Conservation (phyloP, 35 echinoderm and acorn worm species). For the Heliocidaris tuberculata region DNA sequence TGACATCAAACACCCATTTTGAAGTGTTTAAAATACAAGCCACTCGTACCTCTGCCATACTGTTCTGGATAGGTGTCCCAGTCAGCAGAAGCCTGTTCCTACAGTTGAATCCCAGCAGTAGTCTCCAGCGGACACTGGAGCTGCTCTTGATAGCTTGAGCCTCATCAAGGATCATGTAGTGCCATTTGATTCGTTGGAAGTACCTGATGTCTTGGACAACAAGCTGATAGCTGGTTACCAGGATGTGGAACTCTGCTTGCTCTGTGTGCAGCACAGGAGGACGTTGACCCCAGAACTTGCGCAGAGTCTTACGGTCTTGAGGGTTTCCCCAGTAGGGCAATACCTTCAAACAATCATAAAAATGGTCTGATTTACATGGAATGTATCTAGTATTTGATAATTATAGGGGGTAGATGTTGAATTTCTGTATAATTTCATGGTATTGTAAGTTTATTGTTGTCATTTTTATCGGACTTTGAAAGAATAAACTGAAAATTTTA, state of each 20-base stretch:
- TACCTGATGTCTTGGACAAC: constrained; percentile 97
- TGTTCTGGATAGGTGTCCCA: constrained; percentile 97
- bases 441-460: background rate
- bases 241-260: constrained; percentile 91
- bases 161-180: constrained; percentile 97
- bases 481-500: too few species aligned
- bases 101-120: constrained; percentile 94
- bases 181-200: constrained; percentile 99
- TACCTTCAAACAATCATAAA: constrained; percentile 50
- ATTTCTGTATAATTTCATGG: background rate
- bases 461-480: too few species aligned
- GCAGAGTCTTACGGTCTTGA: constrained; percentile 77
- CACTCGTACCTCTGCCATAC: constrained; percentile 93
- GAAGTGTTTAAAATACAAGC: background rate
- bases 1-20: background rate
- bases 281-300: constrained; percentile 97
- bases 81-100: constrained; percentile 91
- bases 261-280: constrained; percentile 68
- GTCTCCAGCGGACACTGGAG: constrained; percentile 91
- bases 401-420: background rate
- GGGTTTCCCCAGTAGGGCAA: constrained; percentile 98
- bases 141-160: constrained; percentile 99
- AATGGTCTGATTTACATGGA: background rate
- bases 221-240: constrained; percentile 98
- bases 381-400: background rate